Percentiles rank a stretch among this genome's conserved stretches.
phyloP scores from a whole-genome alignment of 2,113 vertebrate species.

The Anarhynchus alexandrinus region DNA sequence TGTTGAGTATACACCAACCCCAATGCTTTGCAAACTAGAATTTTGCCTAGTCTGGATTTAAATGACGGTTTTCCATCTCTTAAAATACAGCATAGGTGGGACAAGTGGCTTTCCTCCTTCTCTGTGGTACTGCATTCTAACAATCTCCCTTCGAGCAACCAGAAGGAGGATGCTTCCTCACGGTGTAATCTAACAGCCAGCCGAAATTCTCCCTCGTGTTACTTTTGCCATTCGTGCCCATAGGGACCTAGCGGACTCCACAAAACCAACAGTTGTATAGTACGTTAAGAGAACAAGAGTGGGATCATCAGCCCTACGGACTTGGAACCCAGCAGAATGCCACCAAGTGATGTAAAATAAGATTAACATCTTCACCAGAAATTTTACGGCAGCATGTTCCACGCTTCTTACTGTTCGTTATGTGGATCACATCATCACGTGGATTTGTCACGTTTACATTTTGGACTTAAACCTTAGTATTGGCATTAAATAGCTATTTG shows the following conservation, averaged over 20 bases:
- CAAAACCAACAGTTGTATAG: background rate
- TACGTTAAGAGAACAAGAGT: background rate
- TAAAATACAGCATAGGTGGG: background rate
- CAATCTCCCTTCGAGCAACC: rapidly evolving
- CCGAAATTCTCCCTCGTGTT: background rate
- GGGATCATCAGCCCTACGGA: background rate
- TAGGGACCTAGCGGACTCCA: rapidly evolving
- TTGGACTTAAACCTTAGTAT: background rate
- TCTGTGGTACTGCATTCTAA: background rate
- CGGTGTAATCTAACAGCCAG: background rate
- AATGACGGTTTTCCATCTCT: background rate
- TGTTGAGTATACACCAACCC: background rate
- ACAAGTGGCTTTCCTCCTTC: background rate
- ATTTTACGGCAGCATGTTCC: rapidly evolving
- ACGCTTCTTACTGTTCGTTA: background rate
- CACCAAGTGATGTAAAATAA: background rate
- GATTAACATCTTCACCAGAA: background rate
- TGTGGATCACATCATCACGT: background rate
- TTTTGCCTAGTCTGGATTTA: background rate
- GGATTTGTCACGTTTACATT: background rate
- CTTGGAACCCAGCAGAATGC: background rate
- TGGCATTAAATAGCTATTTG: background rate
- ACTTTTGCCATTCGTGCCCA: background rate
- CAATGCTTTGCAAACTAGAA: background rate
- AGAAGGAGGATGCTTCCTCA: background rate